Percentiles rank a stretch among this genome's conserved stretches.
Conservation (phyloP, 2,797 vertebrate species). For the Sebastes trivittatus region DNA sequence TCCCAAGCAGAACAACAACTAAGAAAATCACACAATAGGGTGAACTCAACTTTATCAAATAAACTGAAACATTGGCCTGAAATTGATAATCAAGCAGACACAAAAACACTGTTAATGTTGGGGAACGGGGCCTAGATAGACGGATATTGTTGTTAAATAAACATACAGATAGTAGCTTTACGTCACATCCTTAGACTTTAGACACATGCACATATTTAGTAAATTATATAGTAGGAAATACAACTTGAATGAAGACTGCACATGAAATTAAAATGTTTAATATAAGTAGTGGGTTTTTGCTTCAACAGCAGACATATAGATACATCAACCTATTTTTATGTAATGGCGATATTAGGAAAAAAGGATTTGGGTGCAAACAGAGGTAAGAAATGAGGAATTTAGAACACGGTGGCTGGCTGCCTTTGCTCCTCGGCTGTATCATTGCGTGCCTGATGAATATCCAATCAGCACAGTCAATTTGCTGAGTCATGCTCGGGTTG, state of each 20-base stretch:
- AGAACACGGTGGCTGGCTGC: slow-evolving; percentile 41
- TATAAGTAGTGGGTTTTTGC: neutral
- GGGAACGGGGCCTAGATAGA: neutral
- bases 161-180: neutral
- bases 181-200: neutral
- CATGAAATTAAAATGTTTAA: neutral
- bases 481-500: slow-evolving; percentile 82
- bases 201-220: neutral
- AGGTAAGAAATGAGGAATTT: slow-evolving; percentile 40
- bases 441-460: slow-evolving; percentile 74
- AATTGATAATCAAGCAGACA: neutral
- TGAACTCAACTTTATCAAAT: neutral
- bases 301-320: neutral
- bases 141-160: neutral
- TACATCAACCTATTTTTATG: neutral
- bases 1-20: neutral
- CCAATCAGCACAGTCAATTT: slow-evolving; percentile 81
- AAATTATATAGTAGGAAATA: neutral
- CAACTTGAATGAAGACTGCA: neutral
- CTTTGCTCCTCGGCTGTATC: slow-evolving; percentile 52
- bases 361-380: slow-evolving; percentile 27
- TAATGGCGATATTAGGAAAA: slow-evolving; percentile 9
- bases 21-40: neutral
- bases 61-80: neutral
- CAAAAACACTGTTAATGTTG: neutral